phyloP scores from a whole-genome alignment of 2,797 vertebrate species.

The Ptychadena robeensis region DNA sequence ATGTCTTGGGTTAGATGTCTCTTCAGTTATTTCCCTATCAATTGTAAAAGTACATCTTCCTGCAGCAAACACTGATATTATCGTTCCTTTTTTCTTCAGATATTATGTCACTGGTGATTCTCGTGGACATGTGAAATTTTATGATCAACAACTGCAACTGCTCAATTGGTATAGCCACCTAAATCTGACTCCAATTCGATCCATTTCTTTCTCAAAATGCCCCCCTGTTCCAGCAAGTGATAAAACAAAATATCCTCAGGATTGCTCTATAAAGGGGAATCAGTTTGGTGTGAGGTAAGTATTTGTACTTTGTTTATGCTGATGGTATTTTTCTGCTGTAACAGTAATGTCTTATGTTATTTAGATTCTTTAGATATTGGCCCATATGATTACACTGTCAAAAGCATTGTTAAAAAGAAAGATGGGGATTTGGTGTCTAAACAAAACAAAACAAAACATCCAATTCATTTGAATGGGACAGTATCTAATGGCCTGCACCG shows the following conservation, averaged over 20 bases:
- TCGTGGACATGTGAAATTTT: constrained; percentile 85
- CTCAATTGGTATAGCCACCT: constrained; percentile 77
- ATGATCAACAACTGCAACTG: constrained; percentile 76
- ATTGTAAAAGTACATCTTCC: not conserved
- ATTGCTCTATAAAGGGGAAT: constrained; percentile 66
- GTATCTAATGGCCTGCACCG: no score
- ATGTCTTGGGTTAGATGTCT: not conserved
- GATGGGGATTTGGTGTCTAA: no score
- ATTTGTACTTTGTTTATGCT: not conserved
- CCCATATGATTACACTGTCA: no score
- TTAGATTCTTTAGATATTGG: no score
- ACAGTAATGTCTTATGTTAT: no score
- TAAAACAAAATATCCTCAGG: constrained; percentile 62
- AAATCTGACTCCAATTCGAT: constrained; percentile 77
- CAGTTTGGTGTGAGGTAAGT: constrained; percentile 78
- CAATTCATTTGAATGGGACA: no score
- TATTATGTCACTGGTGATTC: constrained; percentile 85
- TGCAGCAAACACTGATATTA: not conserved
- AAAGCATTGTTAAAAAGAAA: no score
- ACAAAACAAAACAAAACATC: no score
- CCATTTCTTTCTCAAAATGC: constrained; percentile 85
- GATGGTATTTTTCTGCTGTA: no score
- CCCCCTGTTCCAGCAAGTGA: not conserved
- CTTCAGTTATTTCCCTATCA: no score
- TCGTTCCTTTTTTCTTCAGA: constrained; percentile 70